Percentiles rank a stretch among this genome's conserved stretches.
These are phyloP conservation scores for Cynopterus sphinx DNA, from an alignment of 2,797 vertebrate genomes.

Conservation along the genomic window DNA sequence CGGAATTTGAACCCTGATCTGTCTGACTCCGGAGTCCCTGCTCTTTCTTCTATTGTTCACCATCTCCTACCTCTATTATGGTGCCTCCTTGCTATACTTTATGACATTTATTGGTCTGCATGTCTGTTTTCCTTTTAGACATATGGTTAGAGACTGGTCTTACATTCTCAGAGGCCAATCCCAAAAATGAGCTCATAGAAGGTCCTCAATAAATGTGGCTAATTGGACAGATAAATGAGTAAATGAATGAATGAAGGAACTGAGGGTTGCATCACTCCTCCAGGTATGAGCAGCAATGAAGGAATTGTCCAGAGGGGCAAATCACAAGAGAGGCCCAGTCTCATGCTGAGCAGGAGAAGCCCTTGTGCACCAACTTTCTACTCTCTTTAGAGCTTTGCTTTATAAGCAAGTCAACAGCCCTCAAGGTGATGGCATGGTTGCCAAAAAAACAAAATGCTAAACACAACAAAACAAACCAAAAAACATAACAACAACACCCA, in stretches of 20 bases:
- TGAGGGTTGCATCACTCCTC: conserved; percentile 7
- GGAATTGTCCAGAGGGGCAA: background rate
- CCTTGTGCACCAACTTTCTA: background rate
- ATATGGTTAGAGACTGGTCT: background rate
- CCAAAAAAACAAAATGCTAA: conserved; percentile 76
- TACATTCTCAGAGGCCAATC: background rate
- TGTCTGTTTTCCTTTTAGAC: background rate
- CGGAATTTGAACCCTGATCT: background rate
- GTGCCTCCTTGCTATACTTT: background rate
- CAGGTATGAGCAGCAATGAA: background rate
- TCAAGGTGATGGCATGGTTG: conserved; percentile 70
- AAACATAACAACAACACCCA: conserved; percentile 74
- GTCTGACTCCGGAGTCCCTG: background rate
- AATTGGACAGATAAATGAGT: background rate
- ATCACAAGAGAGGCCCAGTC: background rate
- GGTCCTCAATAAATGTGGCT: background rate
- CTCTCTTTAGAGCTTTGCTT: conserved; percentile 45
- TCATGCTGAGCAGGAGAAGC: background rate
- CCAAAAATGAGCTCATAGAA: background rate
- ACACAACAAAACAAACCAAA: conserved; percentile 76
- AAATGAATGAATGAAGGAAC: background rate
- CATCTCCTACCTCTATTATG: accelerated
- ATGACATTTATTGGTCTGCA: accelerated
- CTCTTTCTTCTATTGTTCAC: background rate
- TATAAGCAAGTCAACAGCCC: conserved; percentile 9